Conservation (phyloP, 2,888 invertebrate genomes). For the Agriopis marginaria region DNA sequence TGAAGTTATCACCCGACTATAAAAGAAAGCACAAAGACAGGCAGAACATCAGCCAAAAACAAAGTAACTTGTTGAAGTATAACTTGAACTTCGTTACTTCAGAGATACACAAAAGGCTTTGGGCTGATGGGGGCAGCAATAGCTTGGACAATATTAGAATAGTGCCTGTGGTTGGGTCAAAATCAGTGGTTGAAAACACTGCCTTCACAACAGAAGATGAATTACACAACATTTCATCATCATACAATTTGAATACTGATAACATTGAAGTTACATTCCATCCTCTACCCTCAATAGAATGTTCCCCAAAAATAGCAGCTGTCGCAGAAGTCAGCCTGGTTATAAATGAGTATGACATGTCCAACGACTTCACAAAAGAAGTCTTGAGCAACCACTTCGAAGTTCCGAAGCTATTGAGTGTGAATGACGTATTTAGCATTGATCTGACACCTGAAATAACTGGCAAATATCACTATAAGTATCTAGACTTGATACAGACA, state of each 20-base stretch:
- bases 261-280: slow-evolving; percentile 70
- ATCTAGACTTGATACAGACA: slow-evolving; percentile 73
- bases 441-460: slow-evolving; percentile 83
- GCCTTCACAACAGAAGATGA: slow-evolving; percentile 73
- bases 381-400: slow-evolving; percentile 89
- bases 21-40: slow-evolving; percentile 62
- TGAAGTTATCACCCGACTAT: slow-evolving; percentile 65
- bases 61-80: slow-evolving; percentile 56
- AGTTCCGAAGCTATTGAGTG: slow-evolving; percentile 88
- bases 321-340: slow-evolving; percentile 73
- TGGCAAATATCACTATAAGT: slow-evolving; percentile 74
- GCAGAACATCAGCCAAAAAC: slow-evolving; percentile 46
- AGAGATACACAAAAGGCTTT: slow-evolving; percentile 74
- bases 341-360: slow-evolving; percentile 75
- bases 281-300: slow-evolving; percentile 69
- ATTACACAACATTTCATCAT: slow-evolving; percentile 65
- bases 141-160: slow-evolving; percentile 66
- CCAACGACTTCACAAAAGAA: slow-evolving; percentile 84
- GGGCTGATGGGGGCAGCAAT: slow-evolving; percentile 57
- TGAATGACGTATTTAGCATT: slow-evolving; percentile 88
- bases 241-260: slow-evolving; percentile 61
- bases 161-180: slow-evolving; percentile 72
- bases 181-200: slow-evolving; percentile 60
- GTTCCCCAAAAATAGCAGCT: slow-evolving; percentile 75
- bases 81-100: slow-evolving; percentile 69